A percentile compares a stretch with the other conserved stretches of the same genome.
Conservation (phyloP, 2,113 vertebrate species). For the Sylvietta virens region DNA sequence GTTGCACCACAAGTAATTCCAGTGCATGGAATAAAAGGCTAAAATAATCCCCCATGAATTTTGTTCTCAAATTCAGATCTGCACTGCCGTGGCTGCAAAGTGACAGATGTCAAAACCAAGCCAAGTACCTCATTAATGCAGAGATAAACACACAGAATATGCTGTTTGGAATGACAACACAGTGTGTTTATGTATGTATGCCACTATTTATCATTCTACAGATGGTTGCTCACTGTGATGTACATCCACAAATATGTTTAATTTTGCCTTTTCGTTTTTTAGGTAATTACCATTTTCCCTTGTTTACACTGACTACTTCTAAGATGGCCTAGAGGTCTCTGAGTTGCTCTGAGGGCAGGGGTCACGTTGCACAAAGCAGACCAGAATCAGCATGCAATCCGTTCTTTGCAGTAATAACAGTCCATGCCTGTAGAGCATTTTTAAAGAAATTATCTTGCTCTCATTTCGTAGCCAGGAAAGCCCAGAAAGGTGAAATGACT, state of each 20-base stretch:
- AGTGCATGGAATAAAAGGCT: neutral
- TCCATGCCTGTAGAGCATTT: neutral
- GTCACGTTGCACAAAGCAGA: neutral
- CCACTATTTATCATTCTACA: slow-evolving; percentile 4
- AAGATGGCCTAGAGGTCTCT: neutral
- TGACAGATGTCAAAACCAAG: slow-evolving; percentile 38
- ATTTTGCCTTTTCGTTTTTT: neutral
- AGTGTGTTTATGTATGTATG: slow-evolving; percentile 13
- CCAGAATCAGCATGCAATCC: neutral
- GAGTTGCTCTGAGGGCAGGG: neutral
- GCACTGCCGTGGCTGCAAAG: neutral
- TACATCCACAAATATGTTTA: slow-evolving; percentile 40
- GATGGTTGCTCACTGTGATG: slow-evolving; percentile 4
- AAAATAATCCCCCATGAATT: neutral
- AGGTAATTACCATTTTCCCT: neutral
- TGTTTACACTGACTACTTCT: neutral
- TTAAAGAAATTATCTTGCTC: neutral
- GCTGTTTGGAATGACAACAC: slow-evolving; percentile 27
- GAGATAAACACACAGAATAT: slow-evolving; percentile 47
- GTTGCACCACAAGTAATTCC: neutral
- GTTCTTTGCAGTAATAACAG: neutral
- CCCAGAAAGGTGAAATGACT: slow-evolving; percentile 23
- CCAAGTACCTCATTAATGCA: slow-evolving; percentile 25
- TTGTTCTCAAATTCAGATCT: neutral
- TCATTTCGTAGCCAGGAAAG: neutral